Evolutionary conservation across 2,113 vertebrate species (phyloP).

Genomic region (Zosterops hypoxanthus): DNA sequence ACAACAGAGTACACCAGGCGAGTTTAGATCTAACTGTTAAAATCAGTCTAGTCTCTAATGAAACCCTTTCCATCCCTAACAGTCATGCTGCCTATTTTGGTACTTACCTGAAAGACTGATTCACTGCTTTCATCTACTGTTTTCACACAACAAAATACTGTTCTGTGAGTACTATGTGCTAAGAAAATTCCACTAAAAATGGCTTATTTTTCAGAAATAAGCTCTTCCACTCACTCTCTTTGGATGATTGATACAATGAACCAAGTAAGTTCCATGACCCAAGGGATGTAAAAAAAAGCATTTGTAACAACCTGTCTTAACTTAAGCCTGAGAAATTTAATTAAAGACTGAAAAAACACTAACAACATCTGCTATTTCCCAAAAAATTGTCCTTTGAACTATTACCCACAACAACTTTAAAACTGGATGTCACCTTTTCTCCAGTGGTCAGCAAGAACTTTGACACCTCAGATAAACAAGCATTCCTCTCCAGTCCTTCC

Average conservation of each 20-base stretch:
- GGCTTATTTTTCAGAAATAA: neutral
- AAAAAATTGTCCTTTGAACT: neutral
- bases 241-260: neutral
- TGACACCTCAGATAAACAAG: neutral
- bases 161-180: neutral
- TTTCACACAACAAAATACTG: neutral
- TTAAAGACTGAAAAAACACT: neutral
- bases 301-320: neutral
- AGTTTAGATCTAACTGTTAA: neutral
- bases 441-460: neutral
- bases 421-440: neutral
- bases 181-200: neutral
- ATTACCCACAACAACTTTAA: neutral
- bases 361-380: neutral
- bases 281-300: neutral
- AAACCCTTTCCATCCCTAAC: neutral
- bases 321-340: neutral
- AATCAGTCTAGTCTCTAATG: neutral
- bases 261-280: neutral
- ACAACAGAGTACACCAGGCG: neutral
- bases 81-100: neutral
- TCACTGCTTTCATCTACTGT: neutral
- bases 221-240: neutral
- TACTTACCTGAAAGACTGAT: neutral
- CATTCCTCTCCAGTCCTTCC: neutral